Base-by-base conservation (phyloP, 2,888 invertebrate species). In the Clunio marinus region DNA sequence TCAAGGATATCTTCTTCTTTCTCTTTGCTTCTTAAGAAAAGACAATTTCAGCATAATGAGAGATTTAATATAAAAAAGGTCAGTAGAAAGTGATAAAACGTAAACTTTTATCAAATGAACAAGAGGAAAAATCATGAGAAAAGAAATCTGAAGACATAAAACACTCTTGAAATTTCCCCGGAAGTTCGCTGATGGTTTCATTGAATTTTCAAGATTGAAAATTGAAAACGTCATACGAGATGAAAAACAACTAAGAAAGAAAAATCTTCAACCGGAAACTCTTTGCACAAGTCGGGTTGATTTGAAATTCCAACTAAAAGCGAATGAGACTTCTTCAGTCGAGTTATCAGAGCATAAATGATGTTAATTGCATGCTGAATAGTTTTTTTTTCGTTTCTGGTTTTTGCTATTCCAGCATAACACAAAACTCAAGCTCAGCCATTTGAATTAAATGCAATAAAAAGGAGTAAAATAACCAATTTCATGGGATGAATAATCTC, bases 261-360 rank as follows among this genome's bases (percentile, higher is more conserved):
- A n/a, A n/a, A 41, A 41, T 41, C 41, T 41, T 41, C 41, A 8
- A n/a, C 41, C 32, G 5, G 32, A 32, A 41, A 41, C 41, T n/a
- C 51, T 51, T 22, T 17, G 3, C 2, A 41, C 10, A 15, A 15
- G n/a, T 51, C 17, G 5, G 2, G 2, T 17, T 17, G 17, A 7
- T 22, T n/a, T 51, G 4, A 32, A 7, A 32, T 32, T 32, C 20
- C 27, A 17, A 15, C 20, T 37, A 24, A 8, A 27, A 35, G 8
- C n/a, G 13, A 27, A 25, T 8, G n/a, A n/a, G n/a, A n/a, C n/a
- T n/a, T n/a, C n/a, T n/a, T n/a, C n/a, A n/a, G n/a, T n/a, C n/a
- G n/a, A n/a, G n/a, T 27, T 27, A 63, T 63, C 28, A 63, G 63
- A 63, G 28, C 63, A 22, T 63, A 27, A 63, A 63, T 45, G 63